Evolutionary conservation across 92 coral and sea anemone species (phyloP), one percentile per base, ranked within the genome.

Genomic region (Epizoanthus fatuus): DNA sequence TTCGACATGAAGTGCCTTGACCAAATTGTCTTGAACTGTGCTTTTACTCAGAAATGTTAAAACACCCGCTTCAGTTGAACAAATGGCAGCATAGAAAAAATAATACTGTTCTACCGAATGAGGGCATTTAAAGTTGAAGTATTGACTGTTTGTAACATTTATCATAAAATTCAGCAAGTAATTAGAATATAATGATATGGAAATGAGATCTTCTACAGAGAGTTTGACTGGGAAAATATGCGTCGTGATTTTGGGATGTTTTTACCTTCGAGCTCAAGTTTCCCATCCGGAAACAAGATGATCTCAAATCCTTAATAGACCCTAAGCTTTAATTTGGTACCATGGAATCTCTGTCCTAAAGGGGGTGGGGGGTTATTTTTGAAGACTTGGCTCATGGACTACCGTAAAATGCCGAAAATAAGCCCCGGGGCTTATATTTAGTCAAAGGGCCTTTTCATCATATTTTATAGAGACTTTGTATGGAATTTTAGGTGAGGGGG

Each of bases 21-120:
- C 64, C 64, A 59, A 59, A 14, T 59, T 59, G 64, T 59, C 64
- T 59, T 59, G 64, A 59, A 14, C 64, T 12, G 60, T 55, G 60
- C 60, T 59, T 13, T 59, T 22, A 59, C 15, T 55, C 16, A 55
- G 60, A 59, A 59, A 42, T 42, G 47, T 42, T 42, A 42, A 29
- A 42, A 59, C 64, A 59, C 64, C 64, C 64, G 64, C 64, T 59
- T n/a, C 64, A 59, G 64, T 17, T 59, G 64, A 59, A 59, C 64
- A 59, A 56, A 56, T 56, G 20, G 20, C 62, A 56, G 62, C 64
- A n/a, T 59, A 59, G 64, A 16, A 59, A 59, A 59, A 59, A 59
- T 14, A 59, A n/a, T 59, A 59, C 47, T 42, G 47, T 59, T 59
- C 64, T 59, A 59, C 29, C 64, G 64, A 59, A 59, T 59, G 20